phyloP scores from a whole-genome alignment of 2,797 vertebrate genomes.

The Squalus acanthias region DNA sequence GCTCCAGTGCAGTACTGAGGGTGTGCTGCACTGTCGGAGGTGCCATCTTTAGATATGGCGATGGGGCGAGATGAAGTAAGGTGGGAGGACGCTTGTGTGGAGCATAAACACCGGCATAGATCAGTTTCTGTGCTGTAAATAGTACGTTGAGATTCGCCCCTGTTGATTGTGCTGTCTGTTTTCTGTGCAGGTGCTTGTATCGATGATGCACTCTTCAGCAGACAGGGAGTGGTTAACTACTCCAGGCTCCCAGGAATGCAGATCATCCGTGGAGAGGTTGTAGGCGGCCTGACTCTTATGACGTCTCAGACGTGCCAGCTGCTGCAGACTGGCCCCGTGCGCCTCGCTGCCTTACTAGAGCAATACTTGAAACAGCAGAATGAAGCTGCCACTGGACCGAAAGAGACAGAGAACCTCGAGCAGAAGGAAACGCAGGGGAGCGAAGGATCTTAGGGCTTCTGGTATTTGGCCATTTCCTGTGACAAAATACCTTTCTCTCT shows the following conservation, averaged over 20 bases:
- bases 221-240: conserved; percentile 67
- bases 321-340: conserved; percentile 64
- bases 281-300: conserved; percentile 65
- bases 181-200: conserved; percentile 71
- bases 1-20: too few species aligned
- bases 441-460: not conserved
- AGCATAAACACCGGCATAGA: too few species aligned
- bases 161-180: not conserved
- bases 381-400: not conserved
- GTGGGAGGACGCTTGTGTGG: too few species aligned
- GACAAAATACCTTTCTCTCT: not conserved
- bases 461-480: not conserved
- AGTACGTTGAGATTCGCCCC: not conserved
- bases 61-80: too few species aligned
- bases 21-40: too few species aligned
- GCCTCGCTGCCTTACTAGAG: conserved; percentile 69
- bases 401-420: not conserved
- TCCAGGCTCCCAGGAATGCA: conserved; percentile 71
- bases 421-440: not conserved
- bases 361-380: conserved; percentile 66
- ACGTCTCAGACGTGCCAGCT: conserved; percentile 62
- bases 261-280: conserved; percentile 63
- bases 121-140: too few species aligned
- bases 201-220: conserved; percentile 75
- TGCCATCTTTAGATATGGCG: too few species aligned